These are phyloP conservation scores for Drosophila macrospina DNA, from an alignment of 2,888 invertebrate species.

Conservation along the genomic window DNA sequence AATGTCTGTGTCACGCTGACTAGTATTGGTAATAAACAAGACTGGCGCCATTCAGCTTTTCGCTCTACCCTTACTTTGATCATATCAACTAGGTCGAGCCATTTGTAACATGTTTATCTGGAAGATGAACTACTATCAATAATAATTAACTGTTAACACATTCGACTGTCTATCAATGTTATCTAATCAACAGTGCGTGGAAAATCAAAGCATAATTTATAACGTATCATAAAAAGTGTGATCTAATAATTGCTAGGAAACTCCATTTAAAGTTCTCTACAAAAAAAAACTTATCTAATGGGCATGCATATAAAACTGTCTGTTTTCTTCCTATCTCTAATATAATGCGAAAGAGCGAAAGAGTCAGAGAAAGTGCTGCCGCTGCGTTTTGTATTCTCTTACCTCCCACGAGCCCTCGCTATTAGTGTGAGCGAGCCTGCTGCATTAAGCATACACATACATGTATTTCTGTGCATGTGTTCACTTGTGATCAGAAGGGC, in stretches of 20 bases:
- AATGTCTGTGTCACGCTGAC: slow-evolving; percentile 9
- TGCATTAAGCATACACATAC: too few species aligned
- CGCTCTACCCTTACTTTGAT: background rate
- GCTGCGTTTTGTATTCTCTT: too few species aligned
- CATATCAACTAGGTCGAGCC: background rate
- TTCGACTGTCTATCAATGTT: slow-evolving; percentile 13
- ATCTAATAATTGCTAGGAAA: slow-evolving; percentile 5
- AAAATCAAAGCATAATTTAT: slow-evolving; percentile 5
- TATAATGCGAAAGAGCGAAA: too few species aligned
- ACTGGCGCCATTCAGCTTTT: slow-evolving; percentile 47
- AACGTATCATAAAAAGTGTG: background rate
- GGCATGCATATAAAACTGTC: too few species aligned
- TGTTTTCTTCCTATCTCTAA: too few species aligned
- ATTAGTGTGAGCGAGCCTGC: too few species aligned
- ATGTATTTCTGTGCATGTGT: too few species aligned
- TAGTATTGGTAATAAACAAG: slow-evolving; percentile 68
- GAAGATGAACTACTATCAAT: slow-evolving; percentile 5
- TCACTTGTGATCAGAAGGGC: too few species aligned
- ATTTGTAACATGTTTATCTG: background rate
- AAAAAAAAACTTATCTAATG: too few species aligned
- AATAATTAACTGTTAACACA: background rate
- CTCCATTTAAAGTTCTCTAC: background rate
- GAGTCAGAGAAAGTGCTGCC: too few species aligned
- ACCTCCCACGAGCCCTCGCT: too few species aligned
- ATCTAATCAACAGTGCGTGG: slow-evolving; percentile 10